These are phyloP conservation scores for Erannis defoliaria DNA, from an alignment of 2,888 invertebrate species.

Conservation along the genomic window DNA sequence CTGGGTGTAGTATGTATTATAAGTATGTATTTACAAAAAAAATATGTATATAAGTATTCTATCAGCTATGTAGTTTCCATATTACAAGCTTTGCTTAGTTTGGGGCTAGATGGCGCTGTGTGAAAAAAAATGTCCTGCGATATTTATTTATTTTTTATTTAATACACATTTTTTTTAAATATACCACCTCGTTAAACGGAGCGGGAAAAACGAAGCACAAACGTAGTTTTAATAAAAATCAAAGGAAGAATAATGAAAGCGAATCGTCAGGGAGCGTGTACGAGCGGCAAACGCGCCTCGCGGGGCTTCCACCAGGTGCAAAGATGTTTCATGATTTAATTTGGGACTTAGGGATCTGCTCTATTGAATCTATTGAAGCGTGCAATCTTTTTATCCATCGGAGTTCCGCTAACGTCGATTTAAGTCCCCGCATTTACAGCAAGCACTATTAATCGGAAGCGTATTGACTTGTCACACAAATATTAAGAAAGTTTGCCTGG, in stretches of 20 bases:
- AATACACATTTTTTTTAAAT: constrained; percentile 21
- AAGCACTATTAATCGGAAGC: constrained; percentile 45
- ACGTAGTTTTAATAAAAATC: constrained; percentile 59
- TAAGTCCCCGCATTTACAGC: constrained; percentile 50
- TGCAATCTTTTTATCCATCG: constrained; percentile 76
- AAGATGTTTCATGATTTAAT: constrained; percentile 85
- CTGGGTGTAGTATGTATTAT: no score
- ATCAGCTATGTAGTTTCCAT: no score
- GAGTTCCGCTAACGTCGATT: constrained; percentile 61
- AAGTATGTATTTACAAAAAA: no score
- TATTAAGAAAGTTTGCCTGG: no score
- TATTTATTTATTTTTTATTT: no score
- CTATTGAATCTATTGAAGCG: constrained; percentile 83
- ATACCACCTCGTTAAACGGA: constrained; percentile 33
- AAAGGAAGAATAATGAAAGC: constrained; percentile 69
- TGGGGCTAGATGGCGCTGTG: no score
- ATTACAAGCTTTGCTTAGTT: no score
- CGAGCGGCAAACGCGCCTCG: constrained; percentile 63
- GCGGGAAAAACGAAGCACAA: constrained; percentile 37
- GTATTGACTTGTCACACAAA: constrained; percentile 46
- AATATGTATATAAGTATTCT: no score
- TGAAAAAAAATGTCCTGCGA: no score
- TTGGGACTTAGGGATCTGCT: constrained; percentile 85
- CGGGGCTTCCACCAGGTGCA: constrained; percentile 78
- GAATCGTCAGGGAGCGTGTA: constrained; percentile 70